Evolutionary conservation across 1,140 invertebrate species (phyloP), one percentile per base, ranked within the genome.

Genomic region (Heliothis subflexa): DNA sequence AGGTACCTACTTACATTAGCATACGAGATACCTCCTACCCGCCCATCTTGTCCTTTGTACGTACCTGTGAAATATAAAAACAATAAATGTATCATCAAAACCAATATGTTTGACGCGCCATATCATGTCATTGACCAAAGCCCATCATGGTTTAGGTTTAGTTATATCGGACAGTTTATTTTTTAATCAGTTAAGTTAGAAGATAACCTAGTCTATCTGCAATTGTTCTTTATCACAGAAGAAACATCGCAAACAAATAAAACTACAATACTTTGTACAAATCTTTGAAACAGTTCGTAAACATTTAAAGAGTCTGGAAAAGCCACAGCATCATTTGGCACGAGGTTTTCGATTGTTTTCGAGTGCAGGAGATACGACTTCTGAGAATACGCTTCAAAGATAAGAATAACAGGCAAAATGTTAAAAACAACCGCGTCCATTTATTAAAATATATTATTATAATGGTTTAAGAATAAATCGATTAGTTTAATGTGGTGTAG

Each of bases 41-140:
- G 78, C 81, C 54, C 70, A 78, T 76, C 81, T 75, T 79, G 78
- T 82, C 80, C 80, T 79, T 84, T 80, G 78, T 85, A 88, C 84
- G 77, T 91, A 90, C 85, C 85, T 91, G 88, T 59, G 84, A 86
- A 85, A 85, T 50, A 81, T 79, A 82, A 88, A 86, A 89, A 77
- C 62, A 85, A 79, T 78, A 81, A 70, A 54, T 88, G 84, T 87
- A 81, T 89, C 83, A 87, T 45, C 28, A 50, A 50, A 25, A 10
- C 33, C 61, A n/a, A 16, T 16, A 62, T 14, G 7, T 40, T 40
- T 62, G 13, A 14, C 4, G 3, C 0, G 13, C 5, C n/a, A 16
- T 18, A 16, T n/a, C n/a, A 10, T n/a, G 50, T 52, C 14, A 11
- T 55, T 16, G n/a, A 55, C 18, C 4, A 16, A 16, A 14, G 16